Evolutionary conservation across 2,797 vertebrate species (phyloP).

Genomic region (Antennarius maculatus): DNA sequence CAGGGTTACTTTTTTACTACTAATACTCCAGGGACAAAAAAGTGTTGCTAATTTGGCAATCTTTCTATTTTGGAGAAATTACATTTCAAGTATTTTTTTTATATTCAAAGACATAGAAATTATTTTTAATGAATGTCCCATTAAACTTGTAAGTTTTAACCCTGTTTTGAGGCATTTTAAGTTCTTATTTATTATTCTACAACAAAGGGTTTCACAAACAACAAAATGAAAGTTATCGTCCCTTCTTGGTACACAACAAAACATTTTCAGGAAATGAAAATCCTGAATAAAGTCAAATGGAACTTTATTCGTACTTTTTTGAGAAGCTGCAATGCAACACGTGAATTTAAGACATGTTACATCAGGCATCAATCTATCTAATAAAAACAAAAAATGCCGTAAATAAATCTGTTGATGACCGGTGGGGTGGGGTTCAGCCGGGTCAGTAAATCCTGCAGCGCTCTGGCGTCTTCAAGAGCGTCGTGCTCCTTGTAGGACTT

Average conservation of each 20-base stretch:
- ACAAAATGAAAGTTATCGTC: too few relatives aligned
- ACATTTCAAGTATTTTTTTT: background rate
- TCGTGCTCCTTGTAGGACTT: slow-evolving; percentile 67
- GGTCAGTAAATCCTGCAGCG: slow-evolving; percentile 72
- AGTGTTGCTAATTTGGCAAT: background rate
- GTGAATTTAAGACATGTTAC: slow-evolving; percentile 3
- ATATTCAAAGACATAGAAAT: too few relatives aligned
- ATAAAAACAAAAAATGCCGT: background rate
- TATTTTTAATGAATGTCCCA: background rate
- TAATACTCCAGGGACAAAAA: background rate
- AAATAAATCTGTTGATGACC: background rate
- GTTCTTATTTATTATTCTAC: too few relatives aligned
- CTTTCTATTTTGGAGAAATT: background rate
- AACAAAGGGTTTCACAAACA: too few relatives aligned
- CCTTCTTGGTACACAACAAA: too few relatives aligned
- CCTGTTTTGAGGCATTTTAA: background rate
- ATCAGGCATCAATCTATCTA: background rate
- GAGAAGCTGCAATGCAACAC: background rate
- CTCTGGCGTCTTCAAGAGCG: slow-evolving; percentile 68
- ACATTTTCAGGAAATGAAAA: too few relatives aligned
- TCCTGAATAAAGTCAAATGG: background rate
- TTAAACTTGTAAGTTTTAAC: background rate
- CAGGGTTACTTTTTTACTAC: too few relatives aligned
- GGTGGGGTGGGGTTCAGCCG: slow-evolving; percentile 12
- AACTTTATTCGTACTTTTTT: slow-evolving; percentile 12